Percentiles rank a stretch among this genome's conserved stretches.
These are phyloP conservation scores for Eptesicus fuscus DNA, from an alignment of 2,113 vertebrate genomes.

Conservation along the genomic window DNA sequence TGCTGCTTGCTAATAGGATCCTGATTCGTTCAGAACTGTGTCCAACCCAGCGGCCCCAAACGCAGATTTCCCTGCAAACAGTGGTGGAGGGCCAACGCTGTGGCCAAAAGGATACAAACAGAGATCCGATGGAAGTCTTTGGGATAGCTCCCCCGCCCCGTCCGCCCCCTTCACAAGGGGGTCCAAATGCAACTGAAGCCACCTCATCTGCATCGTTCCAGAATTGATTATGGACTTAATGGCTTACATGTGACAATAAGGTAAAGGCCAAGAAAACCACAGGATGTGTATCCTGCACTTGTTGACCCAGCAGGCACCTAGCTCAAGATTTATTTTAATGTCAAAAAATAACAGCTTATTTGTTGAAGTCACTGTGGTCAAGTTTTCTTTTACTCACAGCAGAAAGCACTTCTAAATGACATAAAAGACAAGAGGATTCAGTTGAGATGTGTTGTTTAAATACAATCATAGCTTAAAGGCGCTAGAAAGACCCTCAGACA, in stretches of 20 bases:
- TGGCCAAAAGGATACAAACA: neutral
- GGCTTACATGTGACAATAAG: neutral
- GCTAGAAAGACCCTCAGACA: neutral
- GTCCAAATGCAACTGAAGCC: neutral
- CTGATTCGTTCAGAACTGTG: neutral
- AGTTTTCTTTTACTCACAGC: neutral
- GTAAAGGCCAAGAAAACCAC: neutral
- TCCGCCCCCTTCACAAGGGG: neutral
- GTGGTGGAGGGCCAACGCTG: neutral
- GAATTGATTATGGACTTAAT: neutral
- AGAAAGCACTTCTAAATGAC: neutral
- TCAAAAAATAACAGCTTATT: neutral
- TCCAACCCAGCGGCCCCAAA: neutral
- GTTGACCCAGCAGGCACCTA: neutral
- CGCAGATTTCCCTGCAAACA: neutral
- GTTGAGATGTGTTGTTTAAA: neutral
- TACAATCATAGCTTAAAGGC: neutral
- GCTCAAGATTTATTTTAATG: neutral
- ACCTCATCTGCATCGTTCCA: neutral
- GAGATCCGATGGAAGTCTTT: neutral
- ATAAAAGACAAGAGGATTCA: neutral
- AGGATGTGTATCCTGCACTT: neutral
- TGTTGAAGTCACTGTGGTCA: neutral
- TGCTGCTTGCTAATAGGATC: neutral
- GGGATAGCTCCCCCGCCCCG: accelerated